A percentile compares a stretch with the other conserved stretches of the same genome.
Conservation (phyloP, 2,113 vertebrate genomes). For the Cynocephalus volans region DNA sequence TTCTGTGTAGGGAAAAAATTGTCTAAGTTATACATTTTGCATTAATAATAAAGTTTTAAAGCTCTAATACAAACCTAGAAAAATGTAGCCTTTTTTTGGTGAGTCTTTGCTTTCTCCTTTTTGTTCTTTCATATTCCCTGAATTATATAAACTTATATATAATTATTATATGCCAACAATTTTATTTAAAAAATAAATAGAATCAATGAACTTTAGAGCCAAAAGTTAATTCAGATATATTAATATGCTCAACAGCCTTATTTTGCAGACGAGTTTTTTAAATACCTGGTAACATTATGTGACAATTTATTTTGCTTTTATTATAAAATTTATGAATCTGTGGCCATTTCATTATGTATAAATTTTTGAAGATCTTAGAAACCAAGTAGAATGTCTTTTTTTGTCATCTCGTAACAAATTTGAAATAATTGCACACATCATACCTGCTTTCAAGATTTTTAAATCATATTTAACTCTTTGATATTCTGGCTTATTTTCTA, state of each 20-base stretch:
- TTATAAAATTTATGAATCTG: neutral
- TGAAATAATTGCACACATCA: neutral
- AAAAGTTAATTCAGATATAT: neutral
- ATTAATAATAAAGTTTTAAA: neutral
- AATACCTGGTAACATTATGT: neutral
- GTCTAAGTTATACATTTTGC: constrained; percentile 16
- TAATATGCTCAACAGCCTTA: neutral
- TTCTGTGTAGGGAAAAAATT: neutral
- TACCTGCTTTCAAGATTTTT: neutral
- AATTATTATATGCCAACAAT: neutral
- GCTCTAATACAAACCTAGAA: neutral
- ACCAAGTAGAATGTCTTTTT: constrained; percentile 24
- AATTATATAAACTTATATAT: neutral
- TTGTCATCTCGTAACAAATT: constrained; percentile 10
- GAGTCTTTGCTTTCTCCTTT: neutral
- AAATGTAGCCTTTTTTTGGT: neutral
- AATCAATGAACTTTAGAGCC: neutral
- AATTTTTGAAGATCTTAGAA: neutral
- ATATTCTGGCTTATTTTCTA: constrained; percentile 3
- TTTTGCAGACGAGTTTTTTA: constrained; percentile 36
- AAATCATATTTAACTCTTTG: neutral
- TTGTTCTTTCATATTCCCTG: neutral
- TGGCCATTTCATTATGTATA: constrained; percentile 29
- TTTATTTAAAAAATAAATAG: neutral
- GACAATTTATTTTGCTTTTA: neutral